Base-by-base conservation (phyloP, 2,888 invertebrate genomes). In the Dolomedes plantarius region DNA sequence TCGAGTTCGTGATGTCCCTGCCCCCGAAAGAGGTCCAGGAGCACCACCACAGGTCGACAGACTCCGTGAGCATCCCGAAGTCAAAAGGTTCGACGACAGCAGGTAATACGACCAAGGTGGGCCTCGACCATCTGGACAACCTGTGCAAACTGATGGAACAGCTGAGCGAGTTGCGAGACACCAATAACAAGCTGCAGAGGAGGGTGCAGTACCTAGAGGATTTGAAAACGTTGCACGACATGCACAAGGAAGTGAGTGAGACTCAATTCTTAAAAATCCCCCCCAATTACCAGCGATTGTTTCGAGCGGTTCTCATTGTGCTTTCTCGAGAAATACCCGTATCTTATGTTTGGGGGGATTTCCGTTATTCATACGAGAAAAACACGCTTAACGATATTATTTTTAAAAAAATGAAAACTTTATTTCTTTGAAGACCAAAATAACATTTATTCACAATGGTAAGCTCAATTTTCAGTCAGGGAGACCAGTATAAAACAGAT, bases 71-170 rank as follows among this genome's bases (percentile, higher is more conserved):
- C 3, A 74, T 27, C n/a, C 71, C 65, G 16, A 64, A 19, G 5
- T 62, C 27, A 19, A 67, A 77, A 23, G 76, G 50, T 32, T 81
- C 76, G 0, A 29, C 69, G 11, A 62, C 50, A 0, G 16, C 31
- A 0, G 16, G 56, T 27, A 29, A n/a, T 9, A 46, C 64, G 23
- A 85, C 87, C n/a, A 87, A 94, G 89, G 94, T 94, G 0, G 92
- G 93, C 1, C 93, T 97, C 87, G 95, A 96, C 90, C 96, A 96
- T 90, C 91, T 97, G 68, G 96, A 95, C 89, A 95, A 95, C 89
- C 92, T 97, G 7, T 94, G 96, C 89, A 94, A 94, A 87, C 91
- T 97, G 36, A 93, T 96, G 91, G 95, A 96, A 90, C 95, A 96
- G 90, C 93, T 96, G 88, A 92, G 95, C 3, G 93, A 94, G 56